A percentile compares a stretch with the other conserved stretches of the same genome.
These are phyloP conservation scores for Drosophila malerkotliana DNA, from an alignment of 1,140 invertebrate genomes.

Conservation along the genomic window DNA sequence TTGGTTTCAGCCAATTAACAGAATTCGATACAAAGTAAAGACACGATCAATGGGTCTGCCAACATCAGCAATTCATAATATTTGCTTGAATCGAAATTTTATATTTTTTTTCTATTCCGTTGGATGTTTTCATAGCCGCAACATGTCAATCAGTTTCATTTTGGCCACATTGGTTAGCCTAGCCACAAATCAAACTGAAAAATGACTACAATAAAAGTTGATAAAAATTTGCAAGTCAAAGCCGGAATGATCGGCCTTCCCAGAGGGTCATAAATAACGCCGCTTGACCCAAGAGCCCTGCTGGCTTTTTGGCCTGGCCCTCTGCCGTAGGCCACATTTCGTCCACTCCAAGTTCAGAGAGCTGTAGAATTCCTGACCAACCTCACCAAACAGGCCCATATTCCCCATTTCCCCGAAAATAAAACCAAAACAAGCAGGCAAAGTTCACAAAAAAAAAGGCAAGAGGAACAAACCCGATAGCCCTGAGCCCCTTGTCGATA, in stretches of 20 bases:
- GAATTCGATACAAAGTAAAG: conserved; percentile 58
- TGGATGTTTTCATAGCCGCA: conserved; percentile 17
- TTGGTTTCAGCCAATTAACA: conserved; percentile 56
- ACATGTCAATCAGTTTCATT: conserved; percentile 59
- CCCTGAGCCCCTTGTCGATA: conserved; percentile 37
- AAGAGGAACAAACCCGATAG: conserved; percentile 37
- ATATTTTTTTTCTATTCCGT: conserved; percentile 6
- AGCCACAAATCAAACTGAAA: conserved; percentile 25
- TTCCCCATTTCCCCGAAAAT: conserved; percentile 37
- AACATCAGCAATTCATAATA: conserved; percentile 49
- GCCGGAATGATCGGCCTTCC: conserved; percentile 63
- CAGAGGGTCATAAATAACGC: conserved; percentile 45
- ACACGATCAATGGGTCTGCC: conserved; percentile 51
- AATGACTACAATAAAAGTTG: conserved; percentile 5
- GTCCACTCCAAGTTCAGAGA: conserved; percentile 4
- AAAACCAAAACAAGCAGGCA: conserved; percentile 38
- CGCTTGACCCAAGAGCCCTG: conserved; percentile 32
- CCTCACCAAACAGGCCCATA: conserved; percentile 54
- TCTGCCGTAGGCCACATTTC: conserved; percentile 27
- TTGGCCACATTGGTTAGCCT: conserved; percentile 22
- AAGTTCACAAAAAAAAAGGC: conserved; percentile 48
- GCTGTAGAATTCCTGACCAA: conserved; percentile 61
- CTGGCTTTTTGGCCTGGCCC: not conserved
- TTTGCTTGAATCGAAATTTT: conserved; percentile 2
- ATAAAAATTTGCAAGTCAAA: conserved; percentile 68